These are phyloP conservation scores for Pristionchus pacificus DNA, from an alignment of 1,140 invertebrate genomes.

Conservation along the genomic window DNA sequence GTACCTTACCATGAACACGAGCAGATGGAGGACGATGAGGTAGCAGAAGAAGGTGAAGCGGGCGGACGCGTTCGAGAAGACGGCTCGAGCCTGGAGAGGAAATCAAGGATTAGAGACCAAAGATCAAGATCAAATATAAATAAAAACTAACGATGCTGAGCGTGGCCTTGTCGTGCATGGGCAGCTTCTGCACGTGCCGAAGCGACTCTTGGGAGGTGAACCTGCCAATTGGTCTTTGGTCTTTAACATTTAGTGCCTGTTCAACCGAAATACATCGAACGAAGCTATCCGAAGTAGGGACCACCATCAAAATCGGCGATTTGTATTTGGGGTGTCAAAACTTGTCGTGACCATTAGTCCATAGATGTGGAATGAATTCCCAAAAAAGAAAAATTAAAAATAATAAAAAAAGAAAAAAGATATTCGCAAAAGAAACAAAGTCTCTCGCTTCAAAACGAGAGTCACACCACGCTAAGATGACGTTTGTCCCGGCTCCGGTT, in stretches of 20 bases:
- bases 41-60: constrained; percentile 30
- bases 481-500: too few species aligned
- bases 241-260: background rate
- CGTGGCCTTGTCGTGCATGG: constrained; percentile 25
- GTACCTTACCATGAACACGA: constrained; percentile 21
- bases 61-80: constrained; percentile 8
- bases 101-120: too few species aligned
- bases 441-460: too few species aligned
- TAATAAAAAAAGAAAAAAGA: too few species aligned
- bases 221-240: background rate
- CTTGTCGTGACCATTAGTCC: too few species aligned
- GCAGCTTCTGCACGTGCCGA: constrained; percentile 4
- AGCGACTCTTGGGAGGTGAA: constrained; percentile 5
- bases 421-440: too few species aligned
- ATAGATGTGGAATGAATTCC: background rate
- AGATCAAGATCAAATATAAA: background rate
- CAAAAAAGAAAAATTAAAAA: background rate
- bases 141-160: constrained; percentile 21
- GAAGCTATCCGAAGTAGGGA: background rate
- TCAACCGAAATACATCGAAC: background rate
- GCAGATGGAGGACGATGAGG: constrained; percentile 23
- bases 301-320: background rate
- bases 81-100: constrained; percentile 16
- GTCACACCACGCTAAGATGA: too few species aligned
- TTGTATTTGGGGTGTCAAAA: too few species aligned